Conservation (phyloP, 2,797 vertebrate species). For the Tenualosa ilisha region DNA sequence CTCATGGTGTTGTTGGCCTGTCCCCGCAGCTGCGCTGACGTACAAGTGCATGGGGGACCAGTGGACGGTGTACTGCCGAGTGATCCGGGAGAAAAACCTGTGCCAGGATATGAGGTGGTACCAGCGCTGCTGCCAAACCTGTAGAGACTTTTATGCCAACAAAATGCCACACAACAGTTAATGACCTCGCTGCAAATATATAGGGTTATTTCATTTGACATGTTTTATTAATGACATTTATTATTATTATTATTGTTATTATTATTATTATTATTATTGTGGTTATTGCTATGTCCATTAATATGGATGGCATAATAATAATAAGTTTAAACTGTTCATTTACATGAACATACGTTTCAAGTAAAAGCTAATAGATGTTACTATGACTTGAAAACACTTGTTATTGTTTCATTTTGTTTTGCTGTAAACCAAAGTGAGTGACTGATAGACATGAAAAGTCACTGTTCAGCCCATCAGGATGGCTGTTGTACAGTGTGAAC, state of each 20-base stretch:
- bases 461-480: slow-evolving; percentile 57
- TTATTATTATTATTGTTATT: slow-evolving; percentile 53
- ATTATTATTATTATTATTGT: slow-evolving; percentile 55
- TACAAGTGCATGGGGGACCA: slow-evolving; percentile 94
- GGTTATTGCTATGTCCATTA: slow-evolving; percentile 23
- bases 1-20: not conserved
- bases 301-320: not conserved
- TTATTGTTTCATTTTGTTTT: slow-evolving; percentile 56
- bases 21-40: slow-evolving; percentile 85
- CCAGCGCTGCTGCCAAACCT: slow-evolving; percentile 95
- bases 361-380: slow-evolving; percentile 63
- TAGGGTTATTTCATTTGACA: slow-evolving; percentile 45
- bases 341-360: slow-evolving; percentile 52
- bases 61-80: slow-evolving; percentile 93
- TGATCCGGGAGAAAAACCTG: slow-evolving; percentile 92
- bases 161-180: slow-evolving; percentile 83
- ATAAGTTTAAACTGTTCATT: not conserved
- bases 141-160: slow-evolving; percentile 94
- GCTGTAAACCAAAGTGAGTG: slow-evolving; percentile 67
- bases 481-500: slow-evolving; percentile 58
- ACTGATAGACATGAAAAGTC: slow-evolving; percentile 46
- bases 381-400: slow-evolving; percentile 71
- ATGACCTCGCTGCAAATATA: slow-evolving; percentile 59
- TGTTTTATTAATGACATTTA: slow-evolving; percentile 38
- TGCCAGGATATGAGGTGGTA: slow-evolving; percentile 98